Evolutionary conservation across 2,888 invertebrate genomes (phyloP).

Genomic region (Atherix ibis): DNA sequence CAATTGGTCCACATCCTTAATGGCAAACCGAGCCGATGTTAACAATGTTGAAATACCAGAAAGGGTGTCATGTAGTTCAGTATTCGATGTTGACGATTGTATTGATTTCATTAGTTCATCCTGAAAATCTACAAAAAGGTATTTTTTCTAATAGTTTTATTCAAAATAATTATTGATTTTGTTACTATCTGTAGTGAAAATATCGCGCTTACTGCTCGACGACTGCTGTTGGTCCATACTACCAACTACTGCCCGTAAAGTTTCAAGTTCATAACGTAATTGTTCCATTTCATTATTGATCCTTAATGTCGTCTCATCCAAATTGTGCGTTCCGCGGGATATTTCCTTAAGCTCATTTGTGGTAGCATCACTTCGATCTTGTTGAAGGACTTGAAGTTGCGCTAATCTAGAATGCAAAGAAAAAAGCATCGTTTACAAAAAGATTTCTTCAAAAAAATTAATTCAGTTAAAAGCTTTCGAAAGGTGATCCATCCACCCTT

Average conservation of each 20-base stretch:
- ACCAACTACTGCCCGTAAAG: no score
- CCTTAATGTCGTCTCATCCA: constrained; percentile 31
- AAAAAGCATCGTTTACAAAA: no score
- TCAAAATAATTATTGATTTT: no score
- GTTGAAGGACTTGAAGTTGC: constrained; percentile 28
- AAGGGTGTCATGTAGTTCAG: constrained; percentile 14
- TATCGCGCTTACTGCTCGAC: no score
- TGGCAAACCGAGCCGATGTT: constrained; percentile 18
- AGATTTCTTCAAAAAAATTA: no score
- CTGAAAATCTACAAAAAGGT: no score
- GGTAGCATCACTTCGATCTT: constrained; percentile 30
- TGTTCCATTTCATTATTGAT: constrained; percentile 27
- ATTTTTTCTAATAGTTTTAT: no score
- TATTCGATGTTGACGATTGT: constrained; percentile 6
- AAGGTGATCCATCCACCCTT: no score
- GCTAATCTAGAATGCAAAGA: constrained; percentile 28
- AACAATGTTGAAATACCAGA: constrained; percentile 22
- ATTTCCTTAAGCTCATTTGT: constrained; percentile 30
- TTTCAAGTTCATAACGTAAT: constrained; percentile 28
- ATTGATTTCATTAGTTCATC: no score
- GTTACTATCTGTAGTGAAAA: no score
- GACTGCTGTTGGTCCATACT: no score
- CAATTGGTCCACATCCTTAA: constrained; percentile 11
- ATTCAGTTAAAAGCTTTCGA: no score
- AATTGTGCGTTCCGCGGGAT: constrained; percentile 25